Evolutionary conservation across 2,888 invertebrate species (phyloP).

Genomic region (Trachelus tabidus): DNA sequence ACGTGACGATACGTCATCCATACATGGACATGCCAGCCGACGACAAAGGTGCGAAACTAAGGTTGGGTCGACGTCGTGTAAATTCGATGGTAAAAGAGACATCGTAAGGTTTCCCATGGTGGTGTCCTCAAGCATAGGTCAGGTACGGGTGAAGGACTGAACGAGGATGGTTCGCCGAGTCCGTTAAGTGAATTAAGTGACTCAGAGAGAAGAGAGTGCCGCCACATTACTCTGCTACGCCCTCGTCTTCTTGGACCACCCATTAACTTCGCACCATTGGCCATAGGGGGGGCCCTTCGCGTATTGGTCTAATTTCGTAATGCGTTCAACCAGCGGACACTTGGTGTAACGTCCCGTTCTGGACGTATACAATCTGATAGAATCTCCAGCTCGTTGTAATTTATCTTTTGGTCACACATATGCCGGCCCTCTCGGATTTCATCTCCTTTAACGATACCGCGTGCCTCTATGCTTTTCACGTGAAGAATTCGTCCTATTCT

Average conservation of each 20-base stretch:
- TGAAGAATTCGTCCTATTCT: not conserved
- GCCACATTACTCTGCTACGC: slow-evolving; percentile 22
- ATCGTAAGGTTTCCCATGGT: not conserved
- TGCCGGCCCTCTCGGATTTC: slow-evolving; percentile 16
- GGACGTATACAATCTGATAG: slow-evolving; percentile 19
- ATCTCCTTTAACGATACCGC: slow-evolving; percentile 15
- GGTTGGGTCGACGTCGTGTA: not conserved
- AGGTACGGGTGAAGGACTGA: not conserved
- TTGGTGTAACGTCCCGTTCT: slow-evolving; percentile 13
- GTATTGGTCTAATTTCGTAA: slow-evolving; percentile 43
- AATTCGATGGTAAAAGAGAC: not conserved
- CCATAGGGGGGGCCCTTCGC: slow-evolving; percentile 12
- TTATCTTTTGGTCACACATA: slow-evolving; percentile 24
- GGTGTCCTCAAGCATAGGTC: not conserved
- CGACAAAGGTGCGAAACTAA: not conserved
- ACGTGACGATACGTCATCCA: not conserved
- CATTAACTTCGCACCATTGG: slow-evolving; percentile 32
- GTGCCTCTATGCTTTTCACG: slow-evolving; percentile 9
- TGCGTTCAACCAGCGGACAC: slow-evolving; percentile 28
- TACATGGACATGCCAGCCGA: not conserved
- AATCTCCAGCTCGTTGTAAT: slow-evolving; percentile 30
- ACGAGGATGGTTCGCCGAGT: not conserved
- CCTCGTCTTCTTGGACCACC: slow-evolving; percentile 17
- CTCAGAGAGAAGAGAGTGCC: slow-evolving; percentile 21
- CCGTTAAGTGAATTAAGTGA: slow-evolving; percentile 43